Conservation (phyloP, 92 coral and sea anemone genomes). For the Porites divaricata region DNA sequence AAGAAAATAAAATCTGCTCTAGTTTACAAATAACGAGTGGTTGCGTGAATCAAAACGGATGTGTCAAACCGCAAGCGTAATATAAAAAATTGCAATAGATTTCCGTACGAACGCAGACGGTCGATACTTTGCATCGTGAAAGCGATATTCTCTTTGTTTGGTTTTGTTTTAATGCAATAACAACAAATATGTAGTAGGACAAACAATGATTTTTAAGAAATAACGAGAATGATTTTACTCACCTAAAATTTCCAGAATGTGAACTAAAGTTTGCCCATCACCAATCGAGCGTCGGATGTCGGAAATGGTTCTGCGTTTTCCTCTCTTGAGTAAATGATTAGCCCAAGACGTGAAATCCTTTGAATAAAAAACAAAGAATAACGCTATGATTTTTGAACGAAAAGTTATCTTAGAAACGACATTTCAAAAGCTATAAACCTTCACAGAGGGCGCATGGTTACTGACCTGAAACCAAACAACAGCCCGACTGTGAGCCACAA, state of each 20-base stretch:
- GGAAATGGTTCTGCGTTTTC: conserved; percentile 74
- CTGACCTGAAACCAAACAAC: conserved; percentile 4
- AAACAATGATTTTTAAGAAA: background rate
- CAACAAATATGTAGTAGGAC: background rate
- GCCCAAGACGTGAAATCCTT: conserved; percentile 96
- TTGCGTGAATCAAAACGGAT: background rate
- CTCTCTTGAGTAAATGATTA: conserved; percentile 78
- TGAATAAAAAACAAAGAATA: conserved; percentile 10
- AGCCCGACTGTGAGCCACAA: background rate
- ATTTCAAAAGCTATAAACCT: background rate
- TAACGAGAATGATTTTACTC: conserved; percentile 19
- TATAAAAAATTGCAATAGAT: background rate
- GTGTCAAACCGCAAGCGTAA: conserved; percentile 15
- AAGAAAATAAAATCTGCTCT: background rate
- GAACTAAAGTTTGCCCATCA: conserved; percentile 90
- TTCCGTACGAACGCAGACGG: background rate
- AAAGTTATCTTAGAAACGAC: conserved; percentile 2
- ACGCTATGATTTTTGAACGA: background rate
- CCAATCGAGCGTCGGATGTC: conserved; percentile 93
- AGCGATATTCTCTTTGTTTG: conserved; percentile 7
- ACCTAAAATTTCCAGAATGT: conserved; percentile 89
- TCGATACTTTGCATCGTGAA: background rate
- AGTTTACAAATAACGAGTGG: background rate
- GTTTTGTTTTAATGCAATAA: background rate
- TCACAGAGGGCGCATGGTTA: background rate